These are phyloP conservation scores for Siderastrea radians DNA, from an alignment of 92 coral and sea anemone genomes.

Conservation along the genomic window DNA sequence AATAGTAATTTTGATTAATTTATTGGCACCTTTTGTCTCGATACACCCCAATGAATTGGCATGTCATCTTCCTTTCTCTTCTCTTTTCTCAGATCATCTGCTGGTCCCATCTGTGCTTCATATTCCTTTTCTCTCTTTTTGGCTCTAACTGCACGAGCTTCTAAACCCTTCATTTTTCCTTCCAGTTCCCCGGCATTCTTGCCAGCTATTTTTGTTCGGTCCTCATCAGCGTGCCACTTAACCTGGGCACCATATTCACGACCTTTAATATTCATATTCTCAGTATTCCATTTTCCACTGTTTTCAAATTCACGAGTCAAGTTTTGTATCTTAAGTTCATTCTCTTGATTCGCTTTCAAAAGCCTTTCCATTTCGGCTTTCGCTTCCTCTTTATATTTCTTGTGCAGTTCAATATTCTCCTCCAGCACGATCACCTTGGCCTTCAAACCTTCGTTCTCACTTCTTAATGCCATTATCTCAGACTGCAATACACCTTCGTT, in stretches of 20 bases:
- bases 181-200: conserved; percentile 52
- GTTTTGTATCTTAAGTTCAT: conserved; percentile 27
- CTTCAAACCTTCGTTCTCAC: conserved; percentile 91
- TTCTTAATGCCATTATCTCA: conserved; percentile 71
- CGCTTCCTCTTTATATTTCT: conserved; percentile 89
- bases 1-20: not conserved
- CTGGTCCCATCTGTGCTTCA: conserved; percentile 9
- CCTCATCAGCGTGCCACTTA: conserved; percentile 51
- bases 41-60: not conserved
- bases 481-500: conserved; percentile 63
- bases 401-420: conserved; percentile 91
- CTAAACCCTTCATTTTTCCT: conserved; percentile 47
- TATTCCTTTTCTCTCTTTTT: conserved; percentile 41
- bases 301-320: conserved; percentile 18
- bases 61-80: conserved; percentile 5
- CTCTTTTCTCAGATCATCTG: conserved; percentile 17
- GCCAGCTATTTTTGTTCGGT: conserved; percentile 31
- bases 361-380: conserved; percentile 87
- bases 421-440: conserved; percentile 91
- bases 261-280: conserved; percentile 37
- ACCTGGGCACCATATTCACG: conserved; percentile 38
- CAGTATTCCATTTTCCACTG: not conserved
- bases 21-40: conserved; percentile 9
- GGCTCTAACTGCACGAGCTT: conserved; percentile 32
- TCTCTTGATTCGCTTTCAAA: conserved; percentile 75